Base-by-base conservation (phyloP, 1,140 invertebrate genomes). In the Calliopsis andreniformis region DNA sequence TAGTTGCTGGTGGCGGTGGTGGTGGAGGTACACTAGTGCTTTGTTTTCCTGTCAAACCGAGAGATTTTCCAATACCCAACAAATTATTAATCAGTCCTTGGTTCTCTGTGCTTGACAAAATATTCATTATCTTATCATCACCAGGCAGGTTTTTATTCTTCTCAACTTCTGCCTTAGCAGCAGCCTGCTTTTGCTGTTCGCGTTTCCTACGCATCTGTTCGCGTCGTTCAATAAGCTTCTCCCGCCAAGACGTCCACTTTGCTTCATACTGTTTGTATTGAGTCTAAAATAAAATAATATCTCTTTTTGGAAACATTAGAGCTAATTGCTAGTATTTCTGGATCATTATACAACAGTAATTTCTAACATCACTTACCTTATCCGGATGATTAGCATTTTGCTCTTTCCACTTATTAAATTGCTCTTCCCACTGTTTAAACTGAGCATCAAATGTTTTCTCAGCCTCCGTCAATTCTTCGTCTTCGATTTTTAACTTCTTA, bases 371-470 rank as follows among this genome's bases (percentile, higher is more conserved):
- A 89, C 86, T 89, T 90, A 94, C 94, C 91, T 96, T 96, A 87
- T 97, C 96, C 18, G 96, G 96, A 93, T 97, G 96, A 89, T 96
- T 96, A 25, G 94, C 94, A 92, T 97, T 97, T 86, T 96, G 95
- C 73, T 94, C 93, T 88, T 96, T 96, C 96, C 96, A 97, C 81
- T 95, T 95, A 80, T 96, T 95, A 87, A 97, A 97, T 85, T 97
- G 95, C 78, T 95, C 94, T 90, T 97, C 96, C 96, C 96, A 97
- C 84, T 96, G 95, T 87, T 95, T 94, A 87, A 97, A 97, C 85
- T 97, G 94, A 67, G 94, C 94, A 86, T 97, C 96, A 91, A 97
- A 97, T 55, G 94, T 94, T 88, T 94, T 95, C 87, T 97, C 96
- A 80, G 96, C 95, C 86, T 96, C 94, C 7, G 94, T 93, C 30